Evolutionary conservation across 53 echinoderm and acorn worm genomes (phyloP).

Genomic region (Echinometra lucunter): DNA sequence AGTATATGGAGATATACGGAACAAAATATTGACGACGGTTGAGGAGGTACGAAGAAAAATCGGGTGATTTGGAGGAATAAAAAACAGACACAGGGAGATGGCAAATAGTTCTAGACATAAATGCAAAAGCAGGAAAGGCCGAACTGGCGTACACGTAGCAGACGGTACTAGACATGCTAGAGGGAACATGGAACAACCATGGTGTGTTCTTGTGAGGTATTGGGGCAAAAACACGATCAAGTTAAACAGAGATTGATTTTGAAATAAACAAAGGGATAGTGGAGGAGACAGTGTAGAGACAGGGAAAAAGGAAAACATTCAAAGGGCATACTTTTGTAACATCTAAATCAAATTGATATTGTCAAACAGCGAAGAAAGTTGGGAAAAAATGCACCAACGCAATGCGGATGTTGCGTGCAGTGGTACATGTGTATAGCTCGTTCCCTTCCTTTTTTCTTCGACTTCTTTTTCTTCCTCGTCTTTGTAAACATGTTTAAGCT

Average conservation of each 20-base stretch:
- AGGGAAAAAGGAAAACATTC: neutral
- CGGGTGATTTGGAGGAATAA: neutral
- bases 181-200: neutral
- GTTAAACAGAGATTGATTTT: too few relatives aligned
- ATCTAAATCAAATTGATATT: neutral
- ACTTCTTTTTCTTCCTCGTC: too few relatives aligned
- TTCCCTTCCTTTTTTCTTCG: too few relatives aligned
- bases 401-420: too few relatives aligned
- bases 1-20: too few relatives aligned
- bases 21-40: too few relatives aligned
- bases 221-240: neutral
- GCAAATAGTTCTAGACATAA: neutral
- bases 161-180: neutral
- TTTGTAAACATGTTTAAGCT: too few relatives aligned
- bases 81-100: neutral
- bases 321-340: neutral
- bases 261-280: neutral
- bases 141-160: neutral
- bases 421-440: too few relatives aligned
- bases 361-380: too few relatives aligned
- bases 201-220: neutral
- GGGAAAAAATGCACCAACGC: too few relatives aligned
- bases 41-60: neutral
- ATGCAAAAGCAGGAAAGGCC: neutral
- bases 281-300: neutral